A percentile compares a stretch with the other conserved stretches of the same genome.
phyloP scores from a whole-genome alignment of 2,888 invertebrate species.

The Stenolophus ochropezus region DNA sequence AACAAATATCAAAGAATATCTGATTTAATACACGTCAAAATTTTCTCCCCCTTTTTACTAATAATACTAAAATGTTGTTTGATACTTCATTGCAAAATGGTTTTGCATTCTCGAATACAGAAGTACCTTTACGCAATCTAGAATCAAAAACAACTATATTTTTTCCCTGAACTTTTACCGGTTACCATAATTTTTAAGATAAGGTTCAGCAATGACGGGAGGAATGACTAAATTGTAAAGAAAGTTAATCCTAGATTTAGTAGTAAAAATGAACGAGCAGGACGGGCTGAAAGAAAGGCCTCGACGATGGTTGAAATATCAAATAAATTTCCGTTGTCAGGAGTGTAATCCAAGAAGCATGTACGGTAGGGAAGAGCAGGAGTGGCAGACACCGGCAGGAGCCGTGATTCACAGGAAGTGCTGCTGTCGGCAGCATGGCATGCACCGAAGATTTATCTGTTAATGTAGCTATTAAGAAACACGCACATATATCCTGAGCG shows the following conservation, averaged over 20 bases:
- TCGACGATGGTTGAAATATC: constrained; percentile 39
- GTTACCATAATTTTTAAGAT: too few relatives aligned
- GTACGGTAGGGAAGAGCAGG: constrained; percentile 14
- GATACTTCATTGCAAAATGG: too few relatives aligned
- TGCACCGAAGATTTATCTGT: constrained; percentile 57
- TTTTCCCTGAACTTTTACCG: too few relatives aligned
- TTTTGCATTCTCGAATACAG: too few relatives aligned
- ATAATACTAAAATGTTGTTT: too few relatives aligned
- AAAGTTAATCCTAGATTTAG: constrained; percentile 1
- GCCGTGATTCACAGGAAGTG: constrained; percentile 58
- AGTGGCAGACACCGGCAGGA: constrained; percentile 20
- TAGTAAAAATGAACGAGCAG: not conserved
- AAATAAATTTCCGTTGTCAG: constrained; percentile 54
- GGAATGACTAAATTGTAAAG: too few relatives aligned
- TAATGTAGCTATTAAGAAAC: constrained; percentile 60
- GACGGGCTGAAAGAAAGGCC: constrained; percentile 1
- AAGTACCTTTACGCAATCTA: too few relatives aligned
- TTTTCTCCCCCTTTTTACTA: too few relatives aligned
- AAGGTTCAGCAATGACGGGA: too few relatives aligned
- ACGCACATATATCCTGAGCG: constrained; percentile 56
- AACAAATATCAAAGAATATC: too few relatives aligned
- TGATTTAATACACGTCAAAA: too few relatives aligned
- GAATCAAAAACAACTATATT: too few relatives aligned
- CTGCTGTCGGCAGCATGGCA: constrained; percentile 55
- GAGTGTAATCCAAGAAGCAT: constrained; percentile 56